phyloP scores from a whole-genome alignment of 2,113 vertebrate genomes.

The Nyctibius bracteatus region DNA sequence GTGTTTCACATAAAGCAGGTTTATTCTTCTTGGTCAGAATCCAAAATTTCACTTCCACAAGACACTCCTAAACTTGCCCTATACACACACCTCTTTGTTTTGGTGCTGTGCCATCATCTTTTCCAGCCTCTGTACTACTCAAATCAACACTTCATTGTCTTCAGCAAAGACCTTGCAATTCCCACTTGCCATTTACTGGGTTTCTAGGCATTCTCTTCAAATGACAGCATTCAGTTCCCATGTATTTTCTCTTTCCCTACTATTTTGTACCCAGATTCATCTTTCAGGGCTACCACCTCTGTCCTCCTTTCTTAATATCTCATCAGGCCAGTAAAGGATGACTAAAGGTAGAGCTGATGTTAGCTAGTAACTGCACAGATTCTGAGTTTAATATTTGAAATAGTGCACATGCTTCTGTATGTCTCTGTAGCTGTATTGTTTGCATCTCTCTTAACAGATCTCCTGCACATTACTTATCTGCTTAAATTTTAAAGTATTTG shows the following conservation, averaged over 20 bases:
- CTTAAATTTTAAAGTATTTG: neutral
- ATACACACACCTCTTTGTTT: neutral
- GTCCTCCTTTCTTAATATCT: neutral
- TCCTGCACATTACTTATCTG: neutral
- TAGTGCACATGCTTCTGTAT: accelerated
- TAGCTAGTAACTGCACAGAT: neutral
- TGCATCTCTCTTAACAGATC: neutral
- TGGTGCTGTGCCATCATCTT: neutral
- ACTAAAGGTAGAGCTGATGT: neutral
- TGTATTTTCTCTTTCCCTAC: neutral
- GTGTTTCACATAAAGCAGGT: neutral
- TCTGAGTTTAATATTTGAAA: neutral
- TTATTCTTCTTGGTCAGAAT: neutral
- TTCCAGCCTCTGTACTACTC: neutral
- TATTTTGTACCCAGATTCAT: neutral
- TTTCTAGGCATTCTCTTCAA: neutral
- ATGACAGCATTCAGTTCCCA: neutral
- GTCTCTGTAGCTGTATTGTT: neutral
- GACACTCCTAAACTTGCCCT: neutral
- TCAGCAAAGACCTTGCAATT: neutral
- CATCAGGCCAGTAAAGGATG: neutral
- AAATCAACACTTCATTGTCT: neutral
- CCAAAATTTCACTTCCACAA: neutral
- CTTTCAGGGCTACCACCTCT: neutral
- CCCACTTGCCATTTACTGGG: neutral